Evolutionary conservation across 2,888 invertebrate species (phyloP), one percentile per base, ranked within the genome.

Genomic region (Pachydiplax longipennis): DNA sequence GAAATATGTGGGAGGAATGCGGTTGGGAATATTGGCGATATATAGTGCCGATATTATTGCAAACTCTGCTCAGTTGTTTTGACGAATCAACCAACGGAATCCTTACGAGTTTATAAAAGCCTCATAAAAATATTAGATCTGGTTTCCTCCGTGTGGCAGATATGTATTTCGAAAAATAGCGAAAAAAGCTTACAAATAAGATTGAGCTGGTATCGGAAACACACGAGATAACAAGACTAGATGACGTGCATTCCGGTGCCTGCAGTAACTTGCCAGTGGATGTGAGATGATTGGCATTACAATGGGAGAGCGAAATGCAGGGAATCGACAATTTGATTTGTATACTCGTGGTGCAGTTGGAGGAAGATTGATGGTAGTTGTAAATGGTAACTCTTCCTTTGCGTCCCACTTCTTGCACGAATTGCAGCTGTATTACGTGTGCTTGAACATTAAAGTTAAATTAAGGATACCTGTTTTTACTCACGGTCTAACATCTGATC

Each of bases 91-190:
- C 37, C 37, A 3, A 37, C 35, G 37, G 87, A 87, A 87, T 61
- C 87, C 87, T 37, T 48, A 61, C 87, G n/a, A 61, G n/a, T 87
- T 87, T 87, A 61, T 87, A 87, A 61, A 87, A 87, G 87, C 65
- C 87, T n/a, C 37, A n/a, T 61, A 37, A 87, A 87, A 61, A 87
- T 87, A 87, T 87, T 31, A 87, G 61, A 58, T 37, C 58, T 53
- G 53, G 8, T 53, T 31, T 58, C 53, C 31, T 35, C 3, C 37
- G 37, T 35, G 12, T 12, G 37, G 37, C 58, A 18, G n/a, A 61
- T 61, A 15, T 48, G 61, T 58, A 87, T 87, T 35, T 87, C 18
- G 61, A 87, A 87, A 61, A 87, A 35, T 58, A 37, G 15, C 6
- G 13, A 10, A 12, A n/a, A 37, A 37, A 37, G 35, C 35, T 12